phyloP scores from a whole-genome alignment of 1,140 invertebrate genomes.

The Doryteuthis pealeii region DNA sequence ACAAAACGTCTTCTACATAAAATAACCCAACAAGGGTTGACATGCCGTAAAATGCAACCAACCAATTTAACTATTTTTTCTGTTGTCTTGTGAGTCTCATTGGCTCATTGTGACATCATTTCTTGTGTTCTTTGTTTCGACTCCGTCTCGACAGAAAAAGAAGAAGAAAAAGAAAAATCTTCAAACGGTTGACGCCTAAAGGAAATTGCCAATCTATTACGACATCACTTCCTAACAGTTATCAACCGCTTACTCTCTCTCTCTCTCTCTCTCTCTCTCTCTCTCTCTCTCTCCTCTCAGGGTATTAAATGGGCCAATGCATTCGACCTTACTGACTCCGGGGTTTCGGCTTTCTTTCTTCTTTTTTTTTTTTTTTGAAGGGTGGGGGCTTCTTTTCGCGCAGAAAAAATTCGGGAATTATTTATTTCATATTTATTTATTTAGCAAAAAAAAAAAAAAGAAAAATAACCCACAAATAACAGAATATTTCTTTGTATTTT shows the following conservation, averaged over 20 bases:
- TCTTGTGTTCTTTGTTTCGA: conserved; percentile 12
- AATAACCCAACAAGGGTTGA: too few species aligned
- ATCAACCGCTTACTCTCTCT: conserved; percentile 16
- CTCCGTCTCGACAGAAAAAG: conserved; percentile 10
- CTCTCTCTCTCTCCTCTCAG: conserved; percentile 6
- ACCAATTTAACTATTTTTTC: conserved; percentile 23
- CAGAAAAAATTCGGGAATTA: background rate
- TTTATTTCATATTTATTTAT: background rate
- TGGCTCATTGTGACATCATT: conserved; percentile 13
- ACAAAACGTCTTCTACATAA: too few species aligned
- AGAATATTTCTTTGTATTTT: too few species aligned
- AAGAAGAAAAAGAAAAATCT: too few species aligned
- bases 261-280: conserved; percentile 8
- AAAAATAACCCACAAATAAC: conserved; percentile 16
- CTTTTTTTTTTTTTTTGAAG: background rate
- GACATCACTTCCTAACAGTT: conserved; percentile 15
- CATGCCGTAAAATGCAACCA: too few species aligned
- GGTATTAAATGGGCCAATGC: too few species aligned
- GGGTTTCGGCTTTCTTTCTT: background rate
- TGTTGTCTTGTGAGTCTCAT: conserved; percentile 27
- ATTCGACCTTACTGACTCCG: background rate
- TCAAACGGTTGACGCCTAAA: too few species aligned
- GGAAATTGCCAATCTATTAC: background rate
- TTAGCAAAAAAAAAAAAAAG: conserved; percentile 15
- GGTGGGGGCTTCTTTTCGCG: background rate